A percentile compares a stretch with the other conserved stretches of the same genome.
Conservation (phyloP, 2,888 invertebrate genomes). For the Criorhina ranunculi region DNA sequence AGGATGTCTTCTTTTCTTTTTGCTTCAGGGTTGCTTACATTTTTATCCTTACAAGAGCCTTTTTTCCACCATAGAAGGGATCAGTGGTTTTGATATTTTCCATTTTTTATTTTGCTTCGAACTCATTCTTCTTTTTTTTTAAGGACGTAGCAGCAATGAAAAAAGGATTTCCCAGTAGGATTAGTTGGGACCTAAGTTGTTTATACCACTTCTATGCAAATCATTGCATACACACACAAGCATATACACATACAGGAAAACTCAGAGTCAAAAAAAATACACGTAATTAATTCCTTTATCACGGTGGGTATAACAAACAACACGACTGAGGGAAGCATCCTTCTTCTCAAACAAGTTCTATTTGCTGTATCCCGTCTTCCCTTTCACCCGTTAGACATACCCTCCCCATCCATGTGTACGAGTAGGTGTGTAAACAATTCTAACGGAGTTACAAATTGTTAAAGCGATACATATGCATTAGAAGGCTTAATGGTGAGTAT, state of each 20-base stretch:
- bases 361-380: not conserved
- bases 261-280: not conserved
- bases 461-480: slow-evolving; percentile 62
- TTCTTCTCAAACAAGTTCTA: not conserved
- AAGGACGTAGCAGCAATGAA: slow-evolving; percentile 2
- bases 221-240: slow-evolving; percentile 18
- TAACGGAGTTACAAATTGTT: slow-evolving; percentile 60
- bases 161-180: slow-evolving; percentile 42
- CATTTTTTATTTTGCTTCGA: not conserved
- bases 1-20: not conserved
- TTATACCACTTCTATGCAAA: slow-evolving; percentile 53
- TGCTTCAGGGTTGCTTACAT: slow-evolving; percentile 15
- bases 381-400: not conserved
- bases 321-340: slow-evolving; percentile 1
- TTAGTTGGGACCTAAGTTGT: slow-evolving; percentile 49
- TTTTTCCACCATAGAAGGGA: slow-evolving; percentile 30
- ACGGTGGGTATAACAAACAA: slow-evolving; percentile 42
- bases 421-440: slow-evolving; percentile 27
- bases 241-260: not conserved
- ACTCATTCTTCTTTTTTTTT: not conserved
- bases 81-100: slow-evolving; percentile 29
- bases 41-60: slow-evolving; percentile 21
- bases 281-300: slow-evolving; percentile 42
- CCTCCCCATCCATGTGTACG: slow-evolving; percentile 4
- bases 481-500: slow-evolving; percentile 52